phyloP scores from a whole-genome alignment of 1,140 invertebrate genomes.

The Pygmarrhopalites habei region DNA sequence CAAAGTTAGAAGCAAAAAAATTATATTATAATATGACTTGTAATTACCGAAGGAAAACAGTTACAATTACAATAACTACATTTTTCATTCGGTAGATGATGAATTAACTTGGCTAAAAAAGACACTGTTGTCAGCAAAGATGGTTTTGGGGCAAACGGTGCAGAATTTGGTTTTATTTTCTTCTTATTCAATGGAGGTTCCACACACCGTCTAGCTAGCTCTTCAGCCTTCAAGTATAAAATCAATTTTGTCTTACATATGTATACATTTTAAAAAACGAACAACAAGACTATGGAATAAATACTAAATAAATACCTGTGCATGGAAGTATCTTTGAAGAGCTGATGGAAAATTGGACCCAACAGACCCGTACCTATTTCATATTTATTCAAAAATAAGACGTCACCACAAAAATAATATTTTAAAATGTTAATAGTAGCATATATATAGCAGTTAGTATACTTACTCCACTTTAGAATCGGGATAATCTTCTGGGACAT shows the following conservation, averaged over 20 bases:
- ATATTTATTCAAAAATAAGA: background rate
- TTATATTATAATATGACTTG: too few species aligned
- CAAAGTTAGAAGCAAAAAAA: too few species aligned
- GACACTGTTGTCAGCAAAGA: slow-evolving; percentile 54
- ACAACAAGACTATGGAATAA: too few species aligned
- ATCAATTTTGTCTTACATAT: too few species aligned
- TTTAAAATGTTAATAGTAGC: background rate
- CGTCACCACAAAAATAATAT: background rate
- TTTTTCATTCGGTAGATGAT: slow-evolving; percentile 53
- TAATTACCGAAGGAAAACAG: slow-evolving; percentile 55
- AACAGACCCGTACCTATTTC: slow-evolving; percentile 38
- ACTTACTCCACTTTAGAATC: slow-evolving; percentile 51
- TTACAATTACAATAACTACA: slow-evolving; percentile 57
- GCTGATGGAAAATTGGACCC: slow-evolving; percentile 61
- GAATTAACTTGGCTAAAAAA: slow-evolving; percentile 56
- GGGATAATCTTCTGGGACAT: slow-evolving; percentile 62
- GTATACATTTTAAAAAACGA: too few species aligned
- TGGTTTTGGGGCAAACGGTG: slow-evolving; percentile 54
- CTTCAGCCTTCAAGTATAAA: too few species aligned
- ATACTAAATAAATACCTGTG: slow-evolving; percentile 56
- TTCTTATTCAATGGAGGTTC: slow-evolving; percentile 57
- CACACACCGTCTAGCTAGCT: slow-evolving; percentile 62
- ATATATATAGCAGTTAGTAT: slow-evolving; percentile 13
- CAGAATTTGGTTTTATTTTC: slow-evolving; percentile 40
- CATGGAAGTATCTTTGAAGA: slow-evolving; percentile 55